Conservation (phyloP, 92 coral and sea anemone species). For the Zoanthus sociatus region DNA sequence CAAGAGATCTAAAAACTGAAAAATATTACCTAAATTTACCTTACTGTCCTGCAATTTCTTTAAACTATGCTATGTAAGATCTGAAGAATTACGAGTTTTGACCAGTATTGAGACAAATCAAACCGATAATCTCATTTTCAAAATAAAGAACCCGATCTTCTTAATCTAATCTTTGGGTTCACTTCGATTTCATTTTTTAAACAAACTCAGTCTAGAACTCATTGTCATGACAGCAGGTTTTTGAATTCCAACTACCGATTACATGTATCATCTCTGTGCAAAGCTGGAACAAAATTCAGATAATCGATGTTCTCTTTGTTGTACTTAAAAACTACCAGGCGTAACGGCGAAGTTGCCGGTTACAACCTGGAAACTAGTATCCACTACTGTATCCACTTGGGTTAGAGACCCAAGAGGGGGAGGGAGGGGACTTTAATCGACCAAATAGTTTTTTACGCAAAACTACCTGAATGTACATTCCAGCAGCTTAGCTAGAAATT, state of each 20-base stretch:
- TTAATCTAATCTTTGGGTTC: neutral
- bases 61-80: no score
- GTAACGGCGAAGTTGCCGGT: neutral
- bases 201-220: neutral
- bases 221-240: constrained; percentile 6
- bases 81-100: no score
- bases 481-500: no score
- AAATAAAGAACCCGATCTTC: neutral
- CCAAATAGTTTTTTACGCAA: no score
- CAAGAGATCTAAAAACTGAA: no score
- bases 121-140: neutral
- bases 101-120: no score
- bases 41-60: no score
- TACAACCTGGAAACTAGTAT: constrained; percentile 26
- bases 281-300: neutral
- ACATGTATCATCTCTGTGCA: neutral
- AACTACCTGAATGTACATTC: no score
- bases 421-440: no score
- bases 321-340: constrained; percentile 16
- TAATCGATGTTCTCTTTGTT: neutral
- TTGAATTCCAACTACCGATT: constrained; percentile 18
- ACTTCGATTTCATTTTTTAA: neutral
- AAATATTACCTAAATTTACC: no score
- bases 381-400: no score
- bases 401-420: no score